These are phyloP conservation scores for Sebastes baramenuke DNA, from an alignment of 2,797 vertebrate species.

Conservation along the genomic window DNA sequence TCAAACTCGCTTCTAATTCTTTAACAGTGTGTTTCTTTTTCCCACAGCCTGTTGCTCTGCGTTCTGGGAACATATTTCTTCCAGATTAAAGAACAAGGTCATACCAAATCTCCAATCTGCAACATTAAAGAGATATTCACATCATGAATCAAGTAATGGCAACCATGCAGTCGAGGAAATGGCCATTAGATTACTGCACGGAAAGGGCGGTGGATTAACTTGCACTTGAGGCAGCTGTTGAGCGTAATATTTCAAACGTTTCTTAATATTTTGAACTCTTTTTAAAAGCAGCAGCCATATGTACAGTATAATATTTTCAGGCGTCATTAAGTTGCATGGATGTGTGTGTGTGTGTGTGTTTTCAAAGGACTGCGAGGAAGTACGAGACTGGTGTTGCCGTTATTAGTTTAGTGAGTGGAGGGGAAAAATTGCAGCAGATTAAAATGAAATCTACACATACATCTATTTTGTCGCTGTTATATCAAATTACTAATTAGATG, in stretches of 20 bases:
- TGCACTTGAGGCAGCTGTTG: slow-evolving; percentile 53
- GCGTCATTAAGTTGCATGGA: neutral
- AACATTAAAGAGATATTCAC: slow-evolving; percentile 49
- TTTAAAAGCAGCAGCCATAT: slow-evolving; percentile 32
- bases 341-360: neutral
- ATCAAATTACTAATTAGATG: slow-evolving; percentile 14
- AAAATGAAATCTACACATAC: neutral
- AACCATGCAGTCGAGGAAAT: slow-evolving; percentile 33
- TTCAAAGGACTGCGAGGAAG: neutral
- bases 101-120: slow-evolving; percentile 45
- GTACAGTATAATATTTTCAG: slow-evolving; percentile 2
- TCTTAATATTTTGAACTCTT: slow-evolving; percentile 40
- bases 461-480: neutral
- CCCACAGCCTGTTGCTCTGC: slow-evolving; percentile 44
- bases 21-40: neutral
- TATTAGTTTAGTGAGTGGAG: neutral
- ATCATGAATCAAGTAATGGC: slow-evolving; percentile 51
- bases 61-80: slow-evolving; percentile 42
- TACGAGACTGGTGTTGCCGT: neutral
- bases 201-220: slow-evolving; percentile 52
- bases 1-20: slow-evolving; percentile 48
- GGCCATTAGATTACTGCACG: slow-evolving; percentile 48
- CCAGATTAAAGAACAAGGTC: slow-evolving; percentile 63
- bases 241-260: slow-evolving; percentile 44
- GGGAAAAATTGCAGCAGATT: neutral